phyloP scores from a whole-genome alignment of 2,888 invertebrate genomes.

The Adelognathus sp. region DNA sequence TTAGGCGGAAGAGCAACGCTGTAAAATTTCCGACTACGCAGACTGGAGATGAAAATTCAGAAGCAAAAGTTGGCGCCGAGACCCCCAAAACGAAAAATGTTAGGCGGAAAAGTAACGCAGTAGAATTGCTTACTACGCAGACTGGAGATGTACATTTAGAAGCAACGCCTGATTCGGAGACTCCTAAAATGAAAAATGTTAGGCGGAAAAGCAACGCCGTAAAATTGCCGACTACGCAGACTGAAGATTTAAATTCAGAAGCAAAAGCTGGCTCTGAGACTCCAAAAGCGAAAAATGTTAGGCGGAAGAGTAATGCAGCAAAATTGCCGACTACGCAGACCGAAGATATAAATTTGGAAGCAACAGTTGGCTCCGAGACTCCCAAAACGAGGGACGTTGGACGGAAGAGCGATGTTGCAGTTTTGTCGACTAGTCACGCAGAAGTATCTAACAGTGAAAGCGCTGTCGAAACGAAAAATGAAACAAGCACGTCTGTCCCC shows the following conservation, averaged over 20 bases:
- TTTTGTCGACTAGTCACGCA: not conserved
- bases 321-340: not conserved
- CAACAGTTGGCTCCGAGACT: not conserved
- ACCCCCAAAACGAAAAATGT: not conserved
- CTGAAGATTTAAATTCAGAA: no score
- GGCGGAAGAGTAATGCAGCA: not conserved
- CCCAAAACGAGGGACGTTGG: not conserved
- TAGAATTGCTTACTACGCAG: not conserved
- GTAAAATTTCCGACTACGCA: not conserved
- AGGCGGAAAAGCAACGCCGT: not conserved
- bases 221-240: not conserved
- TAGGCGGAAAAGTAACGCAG: not conserved
- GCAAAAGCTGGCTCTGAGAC: no score
- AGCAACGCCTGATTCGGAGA: no score
- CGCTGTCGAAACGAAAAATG: not conserved
- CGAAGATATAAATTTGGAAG: not conserved
- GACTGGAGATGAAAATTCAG: not conserved
- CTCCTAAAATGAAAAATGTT: conserved; percentile 20
- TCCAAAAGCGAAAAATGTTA: no score
- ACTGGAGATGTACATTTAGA: no score
- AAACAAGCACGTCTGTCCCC: not conserved
- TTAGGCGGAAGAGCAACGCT: not conserved
- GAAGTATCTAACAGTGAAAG: not conserved
- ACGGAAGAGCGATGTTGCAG: not conserved
- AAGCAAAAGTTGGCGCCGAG: not conserved